Conservation (phyloP, 2,113 vertebrate species). For the Semnornis frantzii region DNA sequence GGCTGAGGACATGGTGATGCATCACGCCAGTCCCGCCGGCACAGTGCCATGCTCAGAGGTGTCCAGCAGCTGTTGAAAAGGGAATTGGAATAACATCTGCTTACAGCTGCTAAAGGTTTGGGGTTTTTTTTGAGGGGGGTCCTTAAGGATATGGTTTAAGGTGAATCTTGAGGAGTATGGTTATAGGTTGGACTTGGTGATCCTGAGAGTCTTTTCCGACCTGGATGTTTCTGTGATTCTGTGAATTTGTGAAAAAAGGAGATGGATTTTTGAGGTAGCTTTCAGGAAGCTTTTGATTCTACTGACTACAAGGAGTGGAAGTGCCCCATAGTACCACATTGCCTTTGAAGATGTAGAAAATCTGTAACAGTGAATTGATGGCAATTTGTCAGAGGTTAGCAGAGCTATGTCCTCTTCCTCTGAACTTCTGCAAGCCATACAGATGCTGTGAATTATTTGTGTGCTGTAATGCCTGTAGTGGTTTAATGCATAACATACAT, state of each 20-base stretch:
- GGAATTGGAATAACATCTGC: background rate
- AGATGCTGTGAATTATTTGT: background rate
- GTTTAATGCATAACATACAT: background rate
- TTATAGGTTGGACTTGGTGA: too few relatives aligned
- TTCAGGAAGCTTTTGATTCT: background rate
- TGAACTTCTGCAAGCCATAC: background rate
- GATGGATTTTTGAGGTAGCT: background rate
- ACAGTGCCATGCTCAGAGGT: fast-evolving
- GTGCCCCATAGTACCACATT: background rate
- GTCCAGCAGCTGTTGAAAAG: background rate
- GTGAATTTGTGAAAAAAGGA: background rate
- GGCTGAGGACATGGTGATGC: fast-evolving
- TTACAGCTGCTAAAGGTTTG: background rate
- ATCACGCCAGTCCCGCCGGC: background rate
- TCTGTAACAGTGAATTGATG: background rate
- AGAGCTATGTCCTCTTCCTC: background rate
- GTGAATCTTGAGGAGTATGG: too few relatives aligned
- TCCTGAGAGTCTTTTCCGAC: too few relatives aligned
- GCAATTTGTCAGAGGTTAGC: background rate
- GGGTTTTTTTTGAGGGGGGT: background rate
- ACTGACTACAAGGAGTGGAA: background rate
- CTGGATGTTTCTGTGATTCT: too few relatives aligned
- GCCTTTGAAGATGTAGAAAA: background rate
- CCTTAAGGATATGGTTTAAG: too few relatives aligned
- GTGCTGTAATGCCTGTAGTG: background rate